Conservation (phyloP, 2,888 invertebrate species). For the Microchrysa polita region DNA sequence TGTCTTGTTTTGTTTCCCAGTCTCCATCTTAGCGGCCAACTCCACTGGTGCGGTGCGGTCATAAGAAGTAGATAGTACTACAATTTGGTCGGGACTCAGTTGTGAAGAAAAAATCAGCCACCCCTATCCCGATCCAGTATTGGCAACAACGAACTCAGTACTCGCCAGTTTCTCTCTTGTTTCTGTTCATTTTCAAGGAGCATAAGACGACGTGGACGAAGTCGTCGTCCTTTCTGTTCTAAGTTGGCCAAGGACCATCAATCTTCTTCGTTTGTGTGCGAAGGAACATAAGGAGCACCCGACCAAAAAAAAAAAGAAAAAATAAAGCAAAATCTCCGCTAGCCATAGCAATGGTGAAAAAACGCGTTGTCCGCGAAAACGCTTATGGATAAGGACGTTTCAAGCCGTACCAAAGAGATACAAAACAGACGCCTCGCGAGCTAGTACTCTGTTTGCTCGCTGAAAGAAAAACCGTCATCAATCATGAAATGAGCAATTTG, state of each 20-base stretch:
- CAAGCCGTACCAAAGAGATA: background rate
- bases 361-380: slow-evolving; percentile 37
- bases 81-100: slow-evolving; percentile 32
- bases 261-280: slow-evolving; percentile 37
- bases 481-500: slow-evolving; percentile 44
- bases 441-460: slow-evolving; percentile 13
- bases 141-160: too few relatives aligned
- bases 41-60: slow-evolving; percentile 5
- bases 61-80: slow-evolving; percentile 41
- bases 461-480: slow-evolving; percentile 35
- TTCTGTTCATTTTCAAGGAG: background rate
- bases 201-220: background rate
- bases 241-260: slow-evolving; percentile 42
- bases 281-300: slow-evolving; percentile 21
- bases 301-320: too few relatives aligned
- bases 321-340: slow-evolving; percentile 3
- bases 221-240: slow-evolving; percentile 21
- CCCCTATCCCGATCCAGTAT: background rate
- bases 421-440: background rate
- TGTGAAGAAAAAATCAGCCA: slow-evolving; percentile 13
- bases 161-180: background rate
- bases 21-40: too few relatives aligned
- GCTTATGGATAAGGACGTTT: background rate
- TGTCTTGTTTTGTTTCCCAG: too few relatives aligned
- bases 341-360: slow-evolving; percentile 6